Conservation (phyloP, 2,797 vertebrate species). For the Staurois parvus region DNA sequence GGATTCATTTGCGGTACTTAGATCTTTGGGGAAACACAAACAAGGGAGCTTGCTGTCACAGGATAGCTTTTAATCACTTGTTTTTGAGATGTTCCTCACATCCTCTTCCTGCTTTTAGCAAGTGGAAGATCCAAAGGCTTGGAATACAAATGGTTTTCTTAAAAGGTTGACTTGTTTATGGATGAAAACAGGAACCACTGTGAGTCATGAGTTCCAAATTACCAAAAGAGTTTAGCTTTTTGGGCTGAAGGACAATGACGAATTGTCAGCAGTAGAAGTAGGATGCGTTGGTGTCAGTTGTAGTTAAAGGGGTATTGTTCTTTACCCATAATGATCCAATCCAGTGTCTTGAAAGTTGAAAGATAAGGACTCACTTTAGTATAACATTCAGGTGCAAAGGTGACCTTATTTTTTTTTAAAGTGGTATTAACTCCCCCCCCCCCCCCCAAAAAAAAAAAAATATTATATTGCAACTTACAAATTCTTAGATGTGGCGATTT, state of each 20-base stretch:
- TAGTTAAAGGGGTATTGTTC: neutral
- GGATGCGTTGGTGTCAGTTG: neutral
- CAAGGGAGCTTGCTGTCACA: neutral
- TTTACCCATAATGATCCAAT: neutral
- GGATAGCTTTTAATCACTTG: constrained; percentile 39
- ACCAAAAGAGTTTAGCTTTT: constrained; percentile 46
- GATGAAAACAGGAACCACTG: constrained; percentile 76
- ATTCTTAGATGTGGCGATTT: no score
- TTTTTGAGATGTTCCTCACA: constrained; percentile 61
- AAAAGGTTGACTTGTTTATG: constrained; percentile 68
- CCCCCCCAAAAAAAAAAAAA: no score
- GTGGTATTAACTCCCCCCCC: no score
- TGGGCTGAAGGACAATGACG: constrained; percentile 22
- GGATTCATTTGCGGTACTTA: neutral
- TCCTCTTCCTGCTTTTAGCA: constrained; percentile 73
- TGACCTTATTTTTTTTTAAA: no score
- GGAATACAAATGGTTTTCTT: constrained; percentile 69
- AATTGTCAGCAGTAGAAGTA: neutral
- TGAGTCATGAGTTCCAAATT: constrained; percentile 73
- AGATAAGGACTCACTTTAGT: no score
- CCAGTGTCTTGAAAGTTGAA: no score
- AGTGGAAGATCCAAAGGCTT: constrained; percentile 59
- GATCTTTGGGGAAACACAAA: constrained; percentile 7
- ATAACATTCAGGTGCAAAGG: no score
- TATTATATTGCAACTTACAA: no score